These are phyloP conservation scores for Calliphora vicina DNA, from an alignment of 1,140 invertebrate species.

Conservation along the genomic window DNA sequence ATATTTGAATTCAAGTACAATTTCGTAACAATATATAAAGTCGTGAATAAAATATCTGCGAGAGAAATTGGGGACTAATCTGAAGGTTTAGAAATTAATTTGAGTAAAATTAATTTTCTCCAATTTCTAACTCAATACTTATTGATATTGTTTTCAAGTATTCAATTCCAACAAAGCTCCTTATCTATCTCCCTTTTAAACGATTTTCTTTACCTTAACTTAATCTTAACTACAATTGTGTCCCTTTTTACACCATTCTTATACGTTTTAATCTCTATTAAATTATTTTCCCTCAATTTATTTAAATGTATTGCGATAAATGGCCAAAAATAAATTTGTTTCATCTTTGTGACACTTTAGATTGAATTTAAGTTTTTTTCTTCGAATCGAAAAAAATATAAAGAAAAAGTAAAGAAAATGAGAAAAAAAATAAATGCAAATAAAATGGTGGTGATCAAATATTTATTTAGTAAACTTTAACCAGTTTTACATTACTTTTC, in stretches of 20 bases:
- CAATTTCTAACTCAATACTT: too few species aligned
- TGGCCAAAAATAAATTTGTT: not conserved
- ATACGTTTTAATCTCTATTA: not conserved
- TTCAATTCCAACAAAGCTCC: too few species aligned
- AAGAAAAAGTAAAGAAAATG: not conserved
- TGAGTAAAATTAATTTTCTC: too few species aligned
- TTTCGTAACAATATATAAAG: too few species aligned
- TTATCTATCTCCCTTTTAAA: too few species aligned
- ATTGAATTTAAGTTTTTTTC: not conserved
- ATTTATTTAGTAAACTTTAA: not conserved
- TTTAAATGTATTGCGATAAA: not conserved
- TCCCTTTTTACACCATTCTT: not conserved
- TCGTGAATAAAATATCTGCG: too few species aligned
- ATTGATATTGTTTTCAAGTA: too few species aligned
- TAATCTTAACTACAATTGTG: not conserved
- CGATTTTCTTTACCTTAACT: not conserved
- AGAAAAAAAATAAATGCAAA: not conserved
- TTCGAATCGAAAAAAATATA: too few species aligned
- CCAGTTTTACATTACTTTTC: not conserved
- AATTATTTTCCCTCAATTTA: not conserved
- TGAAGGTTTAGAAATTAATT: too few species aligned
- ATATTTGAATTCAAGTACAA: too few species aligned
- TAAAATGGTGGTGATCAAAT: conserved; percentile 1
- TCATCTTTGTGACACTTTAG: not conserved
- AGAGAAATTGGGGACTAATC: too few species aligned